Evolutionary conservation across 2,888 invertebrate species (phyloP), one percentile per base, ranked within the genome.

Genomic region (Lasioglossum marginatum): DNA sequence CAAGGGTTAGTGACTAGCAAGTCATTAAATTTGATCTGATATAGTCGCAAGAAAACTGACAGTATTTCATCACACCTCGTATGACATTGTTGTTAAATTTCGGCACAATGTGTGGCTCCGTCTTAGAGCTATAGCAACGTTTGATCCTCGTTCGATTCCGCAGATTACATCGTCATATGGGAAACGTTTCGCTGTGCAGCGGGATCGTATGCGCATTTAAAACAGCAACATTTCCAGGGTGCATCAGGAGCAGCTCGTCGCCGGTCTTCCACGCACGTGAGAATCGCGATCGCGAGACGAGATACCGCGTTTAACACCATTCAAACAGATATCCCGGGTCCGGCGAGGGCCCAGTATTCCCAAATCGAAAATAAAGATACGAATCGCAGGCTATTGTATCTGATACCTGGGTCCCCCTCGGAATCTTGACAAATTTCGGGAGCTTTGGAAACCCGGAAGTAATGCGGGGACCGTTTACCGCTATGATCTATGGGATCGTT

Each of bases 291-390:
- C 27, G 19, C 34, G 52, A 52, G 43, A 74, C 57, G 31, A 60
- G 60, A 74, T 80, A 82, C 8, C 57, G 63, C 63, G n/a, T 74
- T 80, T 57, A 82, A 80, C 82, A n/a, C 52, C 43, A n/a, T 66
- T 43, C 63, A 1, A 60, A 12, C 43, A 63, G 57, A 63, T 34
- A 63, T 63, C 14, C n/a, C 12, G 34, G 43, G 63, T 43, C 2
- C 23, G 23, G 34, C 23, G 68, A 37, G 19, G 68, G 1, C 23
- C 19, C 34, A 34, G 70, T 23, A n/a, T 70, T 40, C n/a, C 70
- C 37, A n/a, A 40, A 40, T 70, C n/a, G 70, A 70, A 40, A 70
- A 40, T 68, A 12, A 23, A 68, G 68, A 37, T 68, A 68, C 23
- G 34, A 68, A 68, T 68, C 68, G 19, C 12, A 5, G 70, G 40